Base-by-base conservation (phyloP, 2,797 vertebrate genomes). In the Arctocebus calabarensis region DNA sequence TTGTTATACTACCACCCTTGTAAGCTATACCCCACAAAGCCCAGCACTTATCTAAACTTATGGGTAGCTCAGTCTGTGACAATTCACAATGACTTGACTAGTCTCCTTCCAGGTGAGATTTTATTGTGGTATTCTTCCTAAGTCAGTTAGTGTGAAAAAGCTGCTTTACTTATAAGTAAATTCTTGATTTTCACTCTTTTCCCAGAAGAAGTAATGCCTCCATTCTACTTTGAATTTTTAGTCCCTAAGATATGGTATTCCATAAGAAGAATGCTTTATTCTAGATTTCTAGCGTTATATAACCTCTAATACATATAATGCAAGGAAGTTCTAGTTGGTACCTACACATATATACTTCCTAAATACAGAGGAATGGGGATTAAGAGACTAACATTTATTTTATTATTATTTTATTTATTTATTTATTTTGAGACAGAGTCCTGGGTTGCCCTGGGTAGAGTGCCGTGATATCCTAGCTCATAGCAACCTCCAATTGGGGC, bases 111-210 rank as follows among this genome's bases (percentile, higher is more conserved):
- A 68, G n/a, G 10, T 59, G 48, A 96, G 55, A 93, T 77, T 71
- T 91, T 78, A 88, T 22, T 29, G 45, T 22, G 40, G 2, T 75
- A 85, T 55, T 59, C 12, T 81, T 59, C 4, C 27, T 45, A 88
- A 83, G 71, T 91, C 25, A 78, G 55, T 17, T 73, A 32, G 59
- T 62, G 25, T 64, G 89, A 93, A 89, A 96, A 86, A 61, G 22
- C 13, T 83, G 79, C 27, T 84, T 90, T 90, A 87, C 48, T 81
- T 90, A 74, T 55, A 96, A 92, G 32, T 75, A 70, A 84, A 78
- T 29, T 27, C 19, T 59, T 43, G 6, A 64, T 85, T 70, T 90
- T 59, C 32, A 94, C 4, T 57, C 66, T 96, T 74, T 88, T 75
- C 27, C 55, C 45, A 62, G n/a, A 32, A 93, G 84, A 91, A 78